These are phyloP conservation scores for Scolanthus callimorphus DNA, from an alignment of 92 coral and sea anemone species.

Conservation along the genomic window DNA sequence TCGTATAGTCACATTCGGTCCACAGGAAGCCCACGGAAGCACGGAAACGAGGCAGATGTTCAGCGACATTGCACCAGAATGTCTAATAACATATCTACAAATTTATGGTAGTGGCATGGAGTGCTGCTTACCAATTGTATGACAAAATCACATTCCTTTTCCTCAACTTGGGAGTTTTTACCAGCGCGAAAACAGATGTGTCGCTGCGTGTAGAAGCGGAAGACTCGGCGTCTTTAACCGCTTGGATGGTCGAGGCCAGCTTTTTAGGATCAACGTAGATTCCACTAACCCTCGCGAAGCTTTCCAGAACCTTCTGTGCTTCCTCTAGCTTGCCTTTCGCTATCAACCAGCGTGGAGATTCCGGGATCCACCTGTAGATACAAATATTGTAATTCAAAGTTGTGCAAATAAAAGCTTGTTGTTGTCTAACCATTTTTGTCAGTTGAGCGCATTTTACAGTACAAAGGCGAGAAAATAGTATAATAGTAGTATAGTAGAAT, in stretches of 20 bases:
- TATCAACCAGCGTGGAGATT: constrained; percentile 16
- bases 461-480: too few species aligned
- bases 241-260: neutral
- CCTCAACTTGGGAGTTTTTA: constrained; percentile 17
- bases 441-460: too few species aligned
- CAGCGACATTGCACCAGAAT: too few species aligned
- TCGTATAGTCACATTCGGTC: too few species aligned
- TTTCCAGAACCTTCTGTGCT: constrained; percentile 32
- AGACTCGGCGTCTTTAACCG: constrained; percentile 4
- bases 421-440: too few species aligned
- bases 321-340: constrained; percentile 37
- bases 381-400: too few species aligned
- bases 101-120: too few species aligned
- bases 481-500: too few species aligned
- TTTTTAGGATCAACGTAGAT: constrained; percentile 12
- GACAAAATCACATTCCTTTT: constrained; percentile 16
- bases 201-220: neutral
- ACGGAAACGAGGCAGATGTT: too few species aligned
- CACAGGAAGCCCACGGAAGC: too few species aligned
- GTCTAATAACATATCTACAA: too few species aligned
- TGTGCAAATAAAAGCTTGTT: too few species aligned
- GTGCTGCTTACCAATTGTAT: constrained; percentile 32
- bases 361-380: constrained; percentile 22
- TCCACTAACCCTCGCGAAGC: constrained; percentile 12
- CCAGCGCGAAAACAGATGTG: constrained; percentile 9